Percentiles rank a stretch among this genome's conserved stretches.
Conservation (phyloP, 2,797 vertebrate genomes). For the Aldrovandia affinis region DNA sequence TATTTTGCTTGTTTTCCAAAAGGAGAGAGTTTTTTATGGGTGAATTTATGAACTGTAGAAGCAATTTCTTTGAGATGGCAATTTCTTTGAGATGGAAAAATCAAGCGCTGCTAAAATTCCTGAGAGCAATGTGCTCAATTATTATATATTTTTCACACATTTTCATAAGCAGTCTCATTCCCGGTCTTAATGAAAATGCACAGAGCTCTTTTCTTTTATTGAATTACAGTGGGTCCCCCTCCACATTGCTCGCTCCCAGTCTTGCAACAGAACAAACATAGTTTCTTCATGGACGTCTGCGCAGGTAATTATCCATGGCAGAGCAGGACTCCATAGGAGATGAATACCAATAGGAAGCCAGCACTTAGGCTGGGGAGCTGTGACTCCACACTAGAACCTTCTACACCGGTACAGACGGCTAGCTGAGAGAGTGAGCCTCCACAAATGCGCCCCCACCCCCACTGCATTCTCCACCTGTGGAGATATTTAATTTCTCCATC, state of each 20-base stretch:
- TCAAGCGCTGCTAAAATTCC: no score
- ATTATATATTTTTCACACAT: not conserved
- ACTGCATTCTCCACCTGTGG: not conserved
- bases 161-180: not conserved
- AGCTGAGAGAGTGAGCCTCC: conserved; percentile 28
- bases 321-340: conserved; percentile 18
- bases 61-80: no score
- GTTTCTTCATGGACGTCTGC: conserved; percentile 27
- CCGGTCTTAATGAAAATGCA: not conserved
- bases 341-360: conserved; percentile 36
- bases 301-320: conserved; percentile 12
- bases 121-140: not conserved
- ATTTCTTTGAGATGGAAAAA: no score
- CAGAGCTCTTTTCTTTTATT: not conserved
- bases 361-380: conserved; percentile 25
- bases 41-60: not conserved
- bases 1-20: not conserved
- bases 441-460: not conserved
- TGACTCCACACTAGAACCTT: conserved; percentile 24
- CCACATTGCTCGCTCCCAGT: not conserved
- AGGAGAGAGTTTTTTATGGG: not conserved
- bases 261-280: not conserved
- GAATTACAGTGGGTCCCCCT: not conserved
- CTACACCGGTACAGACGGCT: conserved; percentile 32
- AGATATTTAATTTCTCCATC: not conserved